These are phyloP conservation scores for Mus musculus DNA, from an alignment of 2,113 vertebrate species.

Conservation along the genomic window DNA sequence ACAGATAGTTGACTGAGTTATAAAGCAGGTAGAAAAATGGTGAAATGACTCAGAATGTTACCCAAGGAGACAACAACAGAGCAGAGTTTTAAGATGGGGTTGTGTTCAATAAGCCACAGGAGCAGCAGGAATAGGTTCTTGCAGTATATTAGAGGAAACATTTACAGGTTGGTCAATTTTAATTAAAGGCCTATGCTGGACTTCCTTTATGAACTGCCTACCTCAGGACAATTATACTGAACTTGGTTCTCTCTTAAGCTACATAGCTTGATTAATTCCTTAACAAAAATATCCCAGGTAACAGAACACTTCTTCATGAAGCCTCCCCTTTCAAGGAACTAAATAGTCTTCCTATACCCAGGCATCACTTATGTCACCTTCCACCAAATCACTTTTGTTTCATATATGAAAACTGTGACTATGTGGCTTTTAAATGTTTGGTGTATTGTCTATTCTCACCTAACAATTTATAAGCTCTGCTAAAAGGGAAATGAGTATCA, in stretches of 20 bases:
- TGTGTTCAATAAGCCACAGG: neutral
- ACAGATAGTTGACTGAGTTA: neutral
- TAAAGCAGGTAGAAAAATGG: neutral
- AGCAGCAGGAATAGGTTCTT: neutral
- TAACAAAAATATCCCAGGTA: neutral
- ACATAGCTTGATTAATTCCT: neutral
- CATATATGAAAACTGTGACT: neutral
- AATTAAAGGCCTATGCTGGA: neutral
- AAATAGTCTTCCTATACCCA: neutral
- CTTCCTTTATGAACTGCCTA: neutral
- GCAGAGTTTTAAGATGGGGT: neutral
- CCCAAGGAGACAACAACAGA: neutral
- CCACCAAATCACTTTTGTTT: neutral
- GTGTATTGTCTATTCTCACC: neutral
- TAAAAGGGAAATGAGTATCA: neutral
- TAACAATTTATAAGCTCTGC: neutral
- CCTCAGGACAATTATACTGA: neutral
- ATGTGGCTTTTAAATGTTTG: neutral
- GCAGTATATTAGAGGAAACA: neutral
- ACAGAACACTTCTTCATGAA: neutral
- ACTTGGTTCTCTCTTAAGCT: neutral
- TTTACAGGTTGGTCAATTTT: neutral
- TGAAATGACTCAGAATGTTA: neutral
- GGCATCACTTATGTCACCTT: neutral
- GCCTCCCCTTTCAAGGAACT: neutral